Base-by-base conservation (phyloP, 2,113 vertebrate genomes). In the Sorex fumeus region DNA sequence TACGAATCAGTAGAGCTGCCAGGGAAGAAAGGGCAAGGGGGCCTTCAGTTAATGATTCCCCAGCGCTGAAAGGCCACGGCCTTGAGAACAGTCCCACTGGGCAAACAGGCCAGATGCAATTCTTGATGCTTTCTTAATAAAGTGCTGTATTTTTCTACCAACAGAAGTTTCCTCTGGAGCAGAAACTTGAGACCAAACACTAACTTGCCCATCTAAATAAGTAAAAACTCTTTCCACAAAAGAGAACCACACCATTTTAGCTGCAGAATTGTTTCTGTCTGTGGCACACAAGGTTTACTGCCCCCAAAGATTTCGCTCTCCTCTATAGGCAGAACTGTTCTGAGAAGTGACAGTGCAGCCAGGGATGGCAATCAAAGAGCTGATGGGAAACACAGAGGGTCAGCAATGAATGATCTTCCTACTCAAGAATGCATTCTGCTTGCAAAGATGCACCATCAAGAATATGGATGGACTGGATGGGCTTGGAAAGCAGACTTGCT, bases 111-210 rank as follows among this genome's bases (percentile, higher is more conserved):
- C 40, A 15, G 78, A 4, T 18, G 36, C 25, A 32, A 19, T 43
- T 50, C 67, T 2, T 23, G 28, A 21, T 4, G 2, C 9, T 1
- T 91, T 53, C 9, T 1, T 91, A 62, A 34, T 8, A 32, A 6
- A 23, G 8, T 4, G 6, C 32, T 50, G 16, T 1, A 6, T 23
- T 36, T 71, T n/a, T 34, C 28, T n/a, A 89, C 75, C 76, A 82
- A 75, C 5, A 3, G 47, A 36, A 50, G 15, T 71, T 86, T 80
- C 45, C 69, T 81, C 50, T 77, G 16, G 53, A 88, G 94, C 93
- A 47, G n/a, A 90, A 93, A 77, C 9, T 8, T 0, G 12, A 94
- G 74, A 81, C 64, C 88, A 90, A 95, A 76, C 28, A 23, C n/a
- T 83, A 66, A 79, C 40, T 69, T 45, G 8, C 2, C 78, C 47